Conservation (phyloP, 2,113 vertebrate genomes). For the Thamnophis sirtalis region DNA sequence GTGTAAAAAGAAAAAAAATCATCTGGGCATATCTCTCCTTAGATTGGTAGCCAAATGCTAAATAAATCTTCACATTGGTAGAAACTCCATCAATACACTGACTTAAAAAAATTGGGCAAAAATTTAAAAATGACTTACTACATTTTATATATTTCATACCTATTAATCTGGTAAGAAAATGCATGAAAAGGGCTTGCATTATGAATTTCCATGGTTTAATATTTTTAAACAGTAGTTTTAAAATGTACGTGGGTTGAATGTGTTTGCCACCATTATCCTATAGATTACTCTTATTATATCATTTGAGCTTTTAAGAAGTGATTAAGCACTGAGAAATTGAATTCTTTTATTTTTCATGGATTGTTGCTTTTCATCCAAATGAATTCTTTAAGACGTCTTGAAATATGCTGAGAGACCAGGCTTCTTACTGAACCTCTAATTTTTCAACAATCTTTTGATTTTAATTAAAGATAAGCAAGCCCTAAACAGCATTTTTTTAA, state of each 20-base stretch:
- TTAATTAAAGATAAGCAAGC: not conserved
- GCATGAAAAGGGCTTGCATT: not conserved
- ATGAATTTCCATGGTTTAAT: not conserved
- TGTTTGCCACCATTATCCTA: not conserved
- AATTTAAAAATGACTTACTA: not conserved
- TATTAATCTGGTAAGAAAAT: not conserved
- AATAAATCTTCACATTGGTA: conserved; percentile 38
- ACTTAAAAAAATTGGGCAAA: conserved; percentile 36
- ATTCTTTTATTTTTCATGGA: not conserved
- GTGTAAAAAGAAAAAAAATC: conserved; percentile 32
- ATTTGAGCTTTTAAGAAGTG: not conserved
- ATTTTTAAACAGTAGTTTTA: not conserved
- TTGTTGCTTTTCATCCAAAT: not conserved
- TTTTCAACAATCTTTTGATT: not conserved
- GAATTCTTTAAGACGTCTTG: not conserved
- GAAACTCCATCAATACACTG: conserved; percentile 45
- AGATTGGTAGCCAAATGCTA: conserved; percentile 16
- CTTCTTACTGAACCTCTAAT: not conserved
- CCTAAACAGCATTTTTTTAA: not conserved
- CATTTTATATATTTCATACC: not conserved
- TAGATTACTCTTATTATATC: not conserved
- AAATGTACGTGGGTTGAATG: not conserved
- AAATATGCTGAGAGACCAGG: not conserved
- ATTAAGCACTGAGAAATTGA: not conserved
- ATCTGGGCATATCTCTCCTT: conserved; percentile 25